These are phyloP conservation scores for Hedya salicella DNA, from an alignment of 2,888 invertebrate genomes.

Conservation along the genomic window DNA sequence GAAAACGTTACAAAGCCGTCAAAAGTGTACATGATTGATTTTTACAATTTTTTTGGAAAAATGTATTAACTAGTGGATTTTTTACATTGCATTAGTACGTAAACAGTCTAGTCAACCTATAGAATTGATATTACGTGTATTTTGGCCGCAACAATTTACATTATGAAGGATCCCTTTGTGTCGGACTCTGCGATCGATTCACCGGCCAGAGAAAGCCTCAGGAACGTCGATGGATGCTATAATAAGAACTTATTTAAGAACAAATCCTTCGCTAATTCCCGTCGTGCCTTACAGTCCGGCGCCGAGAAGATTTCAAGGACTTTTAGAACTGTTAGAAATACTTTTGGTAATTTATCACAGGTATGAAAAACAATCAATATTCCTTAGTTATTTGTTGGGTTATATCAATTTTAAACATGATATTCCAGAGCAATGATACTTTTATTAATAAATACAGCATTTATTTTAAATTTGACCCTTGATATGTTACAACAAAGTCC, in stretches of 20 bases:
- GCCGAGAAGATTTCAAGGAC: constrained; percentile 88
- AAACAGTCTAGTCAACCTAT: constrained; percentile 36
- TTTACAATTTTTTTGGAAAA: constrained; percentile 52
- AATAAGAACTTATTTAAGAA: constrained; percentile 76
- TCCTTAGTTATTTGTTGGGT: neutral
- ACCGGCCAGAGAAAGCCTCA: constrained; percentile 72
- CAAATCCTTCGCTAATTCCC: constrained; percentile 85
- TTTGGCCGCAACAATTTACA: constrained; percentile 47
- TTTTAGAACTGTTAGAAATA: constrained; percentile 86
- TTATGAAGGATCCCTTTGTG: constrained; percentile 79
- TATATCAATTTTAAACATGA: neutral
- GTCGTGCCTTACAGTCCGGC: constrained; percentile 86
- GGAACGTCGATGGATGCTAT: constrained; percentile 77
- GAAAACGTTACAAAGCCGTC: constrained; percentile 39
- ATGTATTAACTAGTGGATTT: constrained; percentile 57
- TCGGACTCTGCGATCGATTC: constrained; percentile 77
- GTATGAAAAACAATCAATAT: constrained; percentile 61
- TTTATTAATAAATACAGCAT: neutral
- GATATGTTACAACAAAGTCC: neutral
- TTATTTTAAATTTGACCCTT: neutral
- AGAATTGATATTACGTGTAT: constrained; percentile 38
- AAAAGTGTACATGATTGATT: constrained; percentile 54
- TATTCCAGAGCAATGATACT: no score
- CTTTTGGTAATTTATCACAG: constrained; percentile 88
- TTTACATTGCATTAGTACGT: constrained; percentile 45